phyloP scores from a whole-genome alignment of 23 tunicate genomes.

The Trididemnum nubilum region DNA sequence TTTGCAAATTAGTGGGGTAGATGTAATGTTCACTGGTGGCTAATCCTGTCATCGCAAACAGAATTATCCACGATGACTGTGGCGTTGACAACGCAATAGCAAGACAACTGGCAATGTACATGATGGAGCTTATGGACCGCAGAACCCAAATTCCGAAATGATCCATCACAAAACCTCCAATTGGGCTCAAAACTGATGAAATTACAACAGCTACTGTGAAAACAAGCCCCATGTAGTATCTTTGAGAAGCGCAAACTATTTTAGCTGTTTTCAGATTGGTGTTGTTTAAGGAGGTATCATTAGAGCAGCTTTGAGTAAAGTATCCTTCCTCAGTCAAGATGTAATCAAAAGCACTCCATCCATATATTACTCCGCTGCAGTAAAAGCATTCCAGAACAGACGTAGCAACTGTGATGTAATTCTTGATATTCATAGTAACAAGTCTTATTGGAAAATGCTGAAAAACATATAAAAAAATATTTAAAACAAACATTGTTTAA shows the following conservation, averaged over 20 bases:
- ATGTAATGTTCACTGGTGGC: neutral
- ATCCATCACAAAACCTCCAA: neutral
- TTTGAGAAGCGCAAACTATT: neutral
- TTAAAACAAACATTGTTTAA: no score
- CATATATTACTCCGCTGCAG: neutral
- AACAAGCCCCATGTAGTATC: neutral
- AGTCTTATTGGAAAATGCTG: no score
- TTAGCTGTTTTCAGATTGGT: neutral
- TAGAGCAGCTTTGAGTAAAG: neutral
- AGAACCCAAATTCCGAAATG: neutral
- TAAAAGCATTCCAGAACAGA: neutral
- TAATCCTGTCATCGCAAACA: neutral
- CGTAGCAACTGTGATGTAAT: neutral
- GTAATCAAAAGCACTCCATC: neutral
- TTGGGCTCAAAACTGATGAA: neutral
- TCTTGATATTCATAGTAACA: neutral
- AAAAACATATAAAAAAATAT: no score
- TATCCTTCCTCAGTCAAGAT: neutral
- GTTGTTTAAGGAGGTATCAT: neutral
- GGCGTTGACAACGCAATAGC: neutral
- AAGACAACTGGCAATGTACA: neutral
- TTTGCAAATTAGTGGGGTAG: neutral
- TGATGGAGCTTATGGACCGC: neutral
- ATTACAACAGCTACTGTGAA: neutral
- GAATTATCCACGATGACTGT: neutral